These are phyloP conservation scores for Crepidodera aurea DNA, from an alignment of 2,888 invertebrate species.

Conservation along the genomic window DNA sequence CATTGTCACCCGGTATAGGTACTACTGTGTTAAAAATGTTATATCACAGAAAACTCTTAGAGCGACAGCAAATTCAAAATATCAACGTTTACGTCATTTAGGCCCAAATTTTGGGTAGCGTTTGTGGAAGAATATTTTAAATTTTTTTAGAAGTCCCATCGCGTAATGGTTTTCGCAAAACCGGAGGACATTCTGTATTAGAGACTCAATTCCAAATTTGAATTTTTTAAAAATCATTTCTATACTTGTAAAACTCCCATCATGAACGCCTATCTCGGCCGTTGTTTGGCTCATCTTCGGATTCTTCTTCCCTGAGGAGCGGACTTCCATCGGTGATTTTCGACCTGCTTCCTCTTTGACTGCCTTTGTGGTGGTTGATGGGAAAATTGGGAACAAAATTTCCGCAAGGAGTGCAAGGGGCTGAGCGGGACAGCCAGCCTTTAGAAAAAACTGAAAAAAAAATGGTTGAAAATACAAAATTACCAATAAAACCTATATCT, in stretches of 20 bases:
- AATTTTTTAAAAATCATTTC: neutral
- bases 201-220: neutral
- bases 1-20: neutral
- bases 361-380: constrained; percentile 54
- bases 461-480: neutral
- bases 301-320: constrained; percentile 64
- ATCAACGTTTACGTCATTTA: too few species aligned
- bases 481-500: neutral
- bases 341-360: constrained; percentile 64
- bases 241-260: constrained; percentile 13
- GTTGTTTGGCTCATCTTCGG: constrained; percentile 56
- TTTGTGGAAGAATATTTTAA: neutral
- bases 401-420: constrained; percentile 80
- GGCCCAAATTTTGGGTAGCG: constrained; percentile 14
- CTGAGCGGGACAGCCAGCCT: constrained; percentile 77
- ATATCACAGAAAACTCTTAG: constrained; percentile 22
- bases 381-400: constrained; percentile 73
- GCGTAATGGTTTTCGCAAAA: neutral
- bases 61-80: constrained; percentile 18
- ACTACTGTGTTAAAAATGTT: constrained; percentile 20
- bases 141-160: neutral
- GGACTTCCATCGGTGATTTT: constrained; percentile 70
- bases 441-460: constrained; percentile 51
- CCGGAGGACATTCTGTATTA: neutral
- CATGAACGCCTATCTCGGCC: constrained; percentile 39